Conservation (phyloP, 2,113 vertebrate genomes). For the Isichthys henryi region DNA sequence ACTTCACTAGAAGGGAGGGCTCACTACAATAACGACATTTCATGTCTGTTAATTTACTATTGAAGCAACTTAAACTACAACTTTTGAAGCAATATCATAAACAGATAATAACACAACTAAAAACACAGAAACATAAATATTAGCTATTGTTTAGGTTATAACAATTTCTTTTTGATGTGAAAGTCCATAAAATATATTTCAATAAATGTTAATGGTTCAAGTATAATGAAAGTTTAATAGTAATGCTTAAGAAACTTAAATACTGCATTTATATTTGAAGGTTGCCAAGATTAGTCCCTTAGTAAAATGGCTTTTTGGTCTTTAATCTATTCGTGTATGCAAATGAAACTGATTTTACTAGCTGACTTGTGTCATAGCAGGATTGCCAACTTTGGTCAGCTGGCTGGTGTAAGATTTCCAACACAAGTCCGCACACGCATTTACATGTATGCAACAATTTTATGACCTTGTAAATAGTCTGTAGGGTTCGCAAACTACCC, state of each 20-base stretch:
- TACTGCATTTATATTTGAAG: not conserved
- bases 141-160: not conserved
- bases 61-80: too few relatives aligned
- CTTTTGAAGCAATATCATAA: not conserved
- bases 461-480: not conserved
- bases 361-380: not conserved
- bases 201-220: not conserved
- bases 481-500: not conserved
- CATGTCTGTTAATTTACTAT: not conserved
- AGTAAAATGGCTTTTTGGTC: not conserved
- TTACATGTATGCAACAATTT: not conserved
- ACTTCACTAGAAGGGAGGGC: not conserved
- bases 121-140: not conserved
- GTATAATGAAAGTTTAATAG: not conserved
- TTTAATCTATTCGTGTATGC: not conserved
- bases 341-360: conserved; percentile 9
- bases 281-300: not conserved
- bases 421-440: not conserved
- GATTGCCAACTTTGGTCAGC: not conserved
- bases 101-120: not conserved
- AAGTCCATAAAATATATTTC: not conserved
- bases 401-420: not conserved
- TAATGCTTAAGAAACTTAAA: not conserved
- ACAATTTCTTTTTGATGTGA: not conserved
- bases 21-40: not conserved